phyloP scores from a whole-genome alignment of 64 coral and sea anemone genomes.

The Montipora sp. region DNA sequence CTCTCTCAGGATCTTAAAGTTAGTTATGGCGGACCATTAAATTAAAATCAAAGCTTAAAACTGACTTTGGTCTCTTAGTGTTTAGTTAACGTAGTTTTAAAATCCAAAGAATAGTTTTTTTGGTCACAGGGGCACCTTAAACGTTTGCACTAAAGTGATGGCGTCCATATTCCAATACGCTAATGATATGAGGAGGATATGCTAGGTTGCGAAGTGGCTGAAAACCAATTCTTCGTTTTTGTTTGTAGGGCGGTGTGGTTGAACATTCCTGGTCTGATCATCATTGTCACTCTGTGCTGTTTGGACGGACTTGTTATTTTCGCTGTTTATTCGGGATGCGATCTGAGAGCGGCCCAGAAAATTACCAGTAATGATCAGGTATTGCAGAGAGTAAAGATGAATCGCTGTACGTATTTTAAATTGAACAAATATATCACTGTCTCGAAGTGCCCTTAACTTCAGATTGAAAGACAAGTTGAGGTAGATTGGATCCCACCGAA shows the following conservation, averaged over 20 bases:
- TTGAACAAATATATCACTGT: background rate
- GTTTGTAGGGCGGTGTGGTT: conserved; percentile 75
- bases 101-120: too few species aligned
- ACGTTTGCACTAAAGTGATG: too few species aligned
- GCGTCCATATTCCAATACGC: too few species aligned
- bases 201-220: background rate
- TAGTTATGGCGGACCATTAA: too few species aligned
- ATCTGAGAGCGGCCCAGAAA: conserved; percentile 44
- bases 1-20: too few species aligned
- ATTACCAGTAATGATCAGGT: conserved; percentile 98
- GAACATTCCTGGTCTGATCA: conserved; percentile 86
- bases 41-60: too few species aligned
- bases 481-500: background rate
- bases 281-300: conserved; percentile 85
- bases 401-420: background rate
- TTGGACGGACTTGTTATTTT: conserved; percentile 94
- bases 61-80: too few species aligned
- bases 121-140: too few species aligned
- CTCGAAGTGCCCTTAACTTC: background rate
- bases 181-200: background rate
- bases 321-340: conserved; percentile 80
- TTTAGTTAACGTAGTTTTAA: too few species aligned
- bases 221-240: background rate
- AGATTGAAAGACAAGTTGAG: background rate
- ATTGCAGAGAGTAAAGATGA: background rate